A percentile compares a stretch with the other conserved stretches of the same genome.
Evolutionary conservation across 2,113 vertebrate species (phyloP).

Genomic region (Hemiscyllium ocellatum): DNA sequence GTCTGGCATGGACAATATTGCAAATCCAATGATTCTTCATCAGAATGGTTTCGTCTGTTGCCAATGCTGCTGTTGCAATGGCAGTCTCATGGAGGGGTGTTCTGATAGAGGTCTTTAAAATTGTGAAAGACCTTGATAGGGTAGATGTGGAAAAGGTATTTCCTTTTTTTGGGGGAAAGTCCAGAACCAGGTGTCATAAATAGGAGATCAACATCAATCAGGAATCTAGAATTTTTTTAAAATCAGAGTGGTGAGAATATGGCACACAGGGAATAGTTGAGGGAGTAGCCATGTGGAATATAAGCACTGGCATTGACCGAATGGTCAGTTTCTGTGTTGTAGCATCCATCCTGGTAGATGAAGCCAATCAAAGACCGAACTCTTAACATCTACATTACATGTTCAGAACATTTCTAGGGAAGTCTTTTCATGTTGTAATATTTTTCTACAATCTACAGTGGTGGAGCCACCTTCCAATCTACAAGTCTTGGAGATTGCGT

Average conservation of each 20-base stretch:
- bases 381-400: neutral
- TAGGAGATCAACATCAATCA: neutral
- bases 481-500: constrained; percentile 70
- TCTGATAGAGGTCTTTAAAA: neutral
- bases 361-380: neutral
- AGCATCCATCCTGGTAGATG: neutral
- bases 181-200: neutral
- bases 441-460: constrained; percentile 55
- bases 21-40: too few species aligned
- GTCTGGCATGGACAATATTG: too few species aligned
- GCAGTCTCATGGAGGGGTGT: neutral
- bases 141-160: neutral
- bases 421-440: neutral
- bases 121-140: neutral
- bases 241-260: neutral
- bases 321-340: neutral
- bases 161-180: neutral
- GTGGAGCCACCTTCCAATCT: constrained; percentile 82
- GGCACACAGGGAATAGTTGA: neutral
- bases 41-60: neutral
- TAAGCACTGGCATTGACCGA: neutral
- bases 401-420: neutral
- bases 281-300: neutral
- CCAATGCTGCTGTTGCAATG: neutral
- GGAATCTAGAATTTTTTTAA: neutral